Percentiles rank a stretch among this genome's conserved stretches.
phyloP scores from a whole-genome alignment of 2,888 invertebrate genomes.

The Herminia tarsipennalis region DNA sequence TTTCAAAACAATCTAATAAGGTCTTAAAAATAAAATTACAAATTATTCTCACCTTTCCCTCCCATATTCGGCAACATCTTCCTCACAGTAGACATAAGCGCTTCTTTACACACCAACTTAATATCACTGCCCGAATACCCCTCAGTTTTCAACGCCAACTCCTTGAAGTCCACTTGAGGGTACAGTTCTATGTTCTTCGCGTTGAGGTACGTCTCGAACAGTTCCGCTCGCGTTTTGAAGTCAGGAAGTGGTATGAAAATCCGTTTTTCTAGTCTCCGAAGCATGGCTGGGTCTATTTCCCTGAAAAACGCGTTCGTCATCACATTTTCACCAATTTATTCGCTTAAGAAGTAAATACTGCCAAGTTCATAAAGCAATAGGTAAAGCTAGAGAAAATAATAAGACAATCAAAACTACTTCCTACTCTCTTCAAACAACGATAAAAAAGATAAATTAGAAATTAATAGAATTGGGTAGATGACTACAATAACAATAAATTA shows the following conservation, averaged over 20 bases:
- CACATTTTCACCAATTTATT: no score
- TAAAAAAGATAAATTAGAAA: no score
- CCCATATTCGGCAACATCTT: constrained; percentile 80
- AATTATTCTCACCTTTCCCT: constrained; percentile 56
- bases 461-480: no score
- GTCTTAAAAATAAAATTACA: no score
- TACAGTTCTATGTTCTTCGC: constrained; percentile 78
- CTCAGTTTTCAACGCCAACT: constrained; percentile 85
- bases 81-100: constrained; percentile 92
- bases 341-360: no score
- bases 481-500: no score
- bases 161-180: constrained; percentile 68
- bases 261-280: constrained; percentile 95
- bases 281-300: constrained; percentile 95
- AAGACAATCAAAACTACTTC: background rate
- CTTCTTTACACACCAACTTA: constrained; percentile 94
- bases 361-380: no score
- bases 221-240: constrained; percentile 86
- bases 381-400: no score
- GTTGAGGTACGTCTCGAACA: constrained; percentile 88
- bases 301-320: constrained; percentile 61
- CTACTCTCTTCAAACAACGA: background rate
- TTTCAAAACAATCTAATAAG: background rate
- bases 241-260: constrained; percentile 93
- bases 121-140: constrained; percentile 96